Base-by-base conservation (phyloP, 1,140 invertebrate genomes). In the Hydropsyche tenuis region DNA sequence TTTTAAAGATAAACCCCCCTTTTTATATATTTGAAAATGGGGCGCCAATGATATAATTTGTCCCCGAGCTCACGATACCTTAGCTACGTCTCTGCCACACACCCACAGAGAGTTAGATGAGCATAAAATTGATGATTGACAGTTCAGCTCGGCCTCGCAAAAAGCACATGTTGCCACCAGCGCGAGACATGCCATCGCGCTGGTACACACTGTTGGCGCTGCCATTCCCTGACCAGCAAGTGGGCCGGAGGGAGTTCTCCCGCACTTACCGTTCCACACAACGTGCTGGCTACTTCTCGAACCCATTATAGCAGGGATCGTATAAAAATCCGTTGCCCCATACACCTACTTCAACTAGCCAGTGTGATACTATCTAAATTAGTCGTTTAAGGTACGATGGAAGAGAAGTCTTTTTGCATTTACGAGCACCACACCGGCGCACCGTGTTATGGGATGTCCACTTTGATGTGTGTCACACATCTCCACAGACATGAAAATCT, bases 141-240 rank as follows among this genome's bases (percentile, higher is more conserved):
- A 80, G 80, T 69, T 80, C 77, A 56, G 82, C 81, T 80, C 78
- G 79, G 56, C 79, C 80, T 60, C 80, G 78, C 75, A 78, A 77
- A 76, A 78, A 79, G 65, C 48, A 22, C 18, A 79, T 78, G 76
- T 73, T 81, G 71, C 81, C 82, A 65, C 79, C 81, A 68, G 81
- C 80, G 43, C 80, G 80, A 60, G 83, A 83, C 78, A 88, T 92
- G 84, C 90, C 91, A 23, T 92, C 92, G 73, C 87, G 93, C 79
- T 95, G 92, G 94, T 94, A 94, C 87, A 95, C 93, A 70, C 88
- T 96, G 75, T 88, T 96, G 83, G 94, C 94, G 73, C 88, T 96
- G 79, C 94, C 94, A 76, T 96, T 96, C 85, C 93, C 94, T 80
- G 94, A 96, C 86, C 93, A 95, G 86, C 93, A 94, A 82, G 90